Conservation (phyloP, 2,797 vertebrate genomes). For the Arctocebus calabarensis region DNA sequence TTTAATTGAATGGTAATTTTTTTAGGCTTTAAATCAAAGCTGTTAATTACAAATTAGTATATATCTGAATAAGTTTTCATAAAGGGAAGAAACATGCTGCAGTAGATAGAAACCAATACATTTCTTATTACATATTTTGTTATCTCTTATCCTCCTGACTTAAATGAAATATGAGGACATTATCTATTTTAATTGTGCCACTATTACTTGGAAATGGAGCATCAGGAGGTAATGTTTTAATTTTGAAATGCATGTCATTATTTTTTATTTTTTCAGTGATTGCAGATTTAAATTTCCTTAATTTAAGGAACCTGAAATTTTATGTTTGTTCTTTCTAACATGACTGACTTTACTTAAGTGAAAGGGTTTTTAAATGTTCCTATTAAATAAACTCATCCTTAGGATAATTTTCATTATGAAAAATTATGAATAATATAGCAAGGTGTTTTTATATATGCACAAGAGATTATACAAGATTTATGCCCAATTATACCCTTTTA, state of each 20-base stretch:
- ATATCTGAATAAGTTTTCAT: not conserved
- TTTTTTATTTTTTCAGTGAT: slow-evolving; percentile 30
- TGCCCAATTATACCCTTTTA: not conserved
- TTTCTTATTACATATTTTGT: slow-evolving; percentile 54
- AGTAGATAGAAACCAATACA: slow-evolving; percentile 63
- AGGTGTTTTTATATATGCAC: not conserved
- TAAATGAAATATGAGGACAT: slow-evolving; percentile 67
- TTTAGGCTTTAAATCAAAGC: not conserved
- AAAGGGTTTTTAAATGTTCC: not conserved
- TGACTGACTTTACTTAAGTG: not conserved
- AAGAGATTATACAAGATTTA: not conserved
- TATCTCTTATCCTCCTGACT: slow-evolving; percentile 59
- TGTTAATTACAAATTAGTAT: slow-evolving; percentile 14
- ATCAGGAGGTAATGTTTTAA: not conserved
- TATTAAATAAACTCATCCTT: not conserved
- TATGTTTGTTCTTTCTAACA: slow-evolving; percentile 2
- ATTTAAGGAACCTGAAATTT: not conserved
- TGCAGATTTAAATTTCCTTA: slow-evolving; percentile 1
- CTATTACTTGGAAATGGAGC: slow-evolving; percentile 61
- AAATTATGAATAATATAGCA: not conserved
- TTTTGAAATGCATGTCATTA: not conserved
- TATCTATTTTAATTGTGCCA: slow-evolving; percentile 67
- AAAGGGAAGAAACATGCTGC: not conserved
- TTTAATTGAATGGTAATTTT: not conserved
- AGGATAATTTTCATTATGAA: slow-evolving; percentile 33